phyloP scores from a whole-genome alignment of 2,888 invertebrate genomes.

The Sminthurinus aureus region DNA sequence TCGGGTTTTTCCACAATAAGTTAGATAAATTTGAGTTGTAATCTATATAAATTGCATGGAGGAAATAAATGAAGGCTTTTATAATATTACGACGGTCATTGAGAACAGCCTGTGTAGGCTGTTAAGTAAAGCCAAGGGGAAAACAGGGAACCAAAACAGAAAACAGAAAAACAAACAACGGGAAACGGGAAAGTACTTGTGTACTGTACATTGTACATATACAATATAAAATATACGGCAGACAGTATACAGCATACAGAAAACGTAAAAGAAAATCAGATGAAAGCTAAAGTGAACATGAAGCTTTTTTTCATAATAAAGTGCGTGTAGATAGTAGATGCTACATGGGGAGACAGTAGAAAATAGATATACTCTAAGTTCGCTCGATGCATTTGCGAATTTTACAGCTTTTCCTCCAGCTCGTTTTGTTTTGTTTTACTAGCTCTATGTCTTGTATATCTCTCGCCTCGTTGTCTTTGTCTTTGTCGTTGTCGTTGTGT shows the following conservation, averaged over 20 bases:
- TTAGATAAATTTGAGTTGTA: background rate
- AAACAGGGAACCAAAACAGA: slow-evolving; percentile 4
- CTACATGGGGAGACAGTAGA: no score
- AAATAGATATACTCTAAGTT: no score
- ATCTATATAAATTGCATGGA: background rate
- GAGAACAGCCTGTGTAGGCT: background rate
- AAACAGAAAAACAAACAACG: no score
- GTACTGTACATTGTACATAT: no score
- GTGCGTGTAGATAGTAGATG: background rate
- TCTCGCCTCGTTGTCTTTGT: background rate
- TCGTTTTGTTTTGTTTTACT: background rate
- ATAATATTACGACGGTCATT: background rate
- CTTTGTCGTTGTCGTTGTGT: background rate
- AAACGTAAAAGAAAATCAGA: background rate
- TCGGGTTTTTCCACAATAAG: background rate
- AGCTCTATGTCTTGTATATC: background rate
- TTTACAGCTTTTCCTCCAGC: background rate
- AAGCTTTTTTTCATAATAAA: background rate
- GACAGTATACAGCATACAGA: background rate
- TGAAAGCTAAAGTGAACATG: background rate
- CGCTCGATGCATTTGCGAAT: no score
- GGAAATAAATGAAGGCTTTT: background rate
- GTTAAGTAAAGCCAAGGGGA: background rate
- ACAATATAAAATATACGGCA: no score
- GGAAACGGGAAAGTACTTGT: no score